Base-by-base conservation (phyloP, 2,888 invertebrate species). In the Clunio marinus region DNA sequence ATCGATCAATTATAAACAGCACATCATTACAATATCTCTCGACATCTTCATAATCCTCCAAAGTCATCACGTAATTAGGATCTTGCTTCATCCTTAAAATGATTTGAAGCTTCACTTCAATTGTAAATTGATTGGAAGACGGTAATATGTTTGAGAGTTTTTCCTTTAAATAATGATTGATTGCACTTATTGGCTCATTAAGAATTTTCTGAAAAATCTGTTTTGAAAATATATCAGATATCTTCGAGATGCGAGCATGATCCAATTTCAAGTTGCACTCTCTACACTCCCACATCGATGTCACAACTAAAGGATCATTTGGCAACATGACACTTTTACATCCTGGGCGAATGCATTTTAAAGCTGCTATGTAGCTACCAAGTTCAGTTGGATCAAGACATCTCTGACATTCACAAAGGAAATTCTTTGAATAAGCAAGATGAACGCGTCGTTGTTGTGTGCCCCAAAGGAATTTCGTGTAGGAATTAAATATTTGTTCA, bases 391-490 rank as follows among this genome's bases (percentile, higher is more conserved):
- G 86, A 77, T 89, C 89, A 68, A 77, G 78, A 75, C 90, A 90
- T 71, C 89, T 81, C 1, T 79, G 77, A 73, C 90, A 90, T 70
- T 78, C 78, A 74, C 90, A 90, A 58, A 82, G 81, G 73, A 89
- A 88, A 74, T 85, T 85, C 78, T 89, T 89, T n/a, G 81, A 81
- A 71, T 80, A 80, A 73, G 81, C 82, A 5, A 90, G 78, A 76
- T 85, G 84, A 72, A 82, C 81, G 75, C 86, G 78, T 67, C 90
- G 80, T 69, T 86, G 84, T 63, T 86, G 79, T 22, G 89, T 89
- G 20, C 87, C 86, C 83, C 86, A 87, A 20, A 90, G 78, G 25
- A 85, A 81, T 76, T 88, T 86, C 0, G 88, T 87, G 74, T 89
- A 89, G 0, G 88, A 86, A 0, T 85, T 84, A 37, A 85, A 86